Percentiles rank a stretch among this genome's conserved stretches.
Evolutionary conservation across 2,113 vertebrate genomes (phyloP).

Genomic region (Calyptomena viridis): DNA sequence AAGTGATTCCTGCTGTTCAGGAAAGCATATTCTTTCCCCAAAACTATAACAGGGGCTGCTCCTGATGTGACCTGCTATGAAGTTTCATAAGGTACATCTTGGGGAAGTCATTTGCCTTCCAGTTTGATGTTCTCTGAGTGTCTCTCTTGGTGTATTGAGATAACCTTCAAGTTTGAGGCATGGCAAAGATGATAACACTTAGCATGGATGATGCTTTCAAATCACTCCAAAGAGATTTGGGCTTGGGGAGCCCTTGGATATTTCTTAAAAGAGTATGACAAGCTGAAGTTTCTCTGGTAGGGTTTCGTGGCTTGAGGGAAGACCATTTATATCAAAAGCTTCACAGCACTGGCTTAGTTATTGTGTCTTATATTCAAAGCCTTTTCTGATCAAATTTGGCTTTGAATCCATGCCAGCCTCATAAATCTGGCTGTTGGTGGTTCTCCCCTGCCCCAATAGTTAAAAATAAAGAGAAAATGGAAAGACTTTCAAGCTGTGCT

Average conservation of each 20-base stretch:
- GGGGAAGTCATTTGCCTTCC: background rate
- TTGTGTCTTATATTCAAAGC: background rate
- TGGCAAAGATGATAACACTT: background rate
- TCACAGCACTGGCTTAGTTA: background rate
- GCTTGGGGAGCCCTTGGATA: background rate
- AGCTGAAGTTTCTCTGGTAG: background rate
- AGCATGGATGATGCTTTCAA: background rate
- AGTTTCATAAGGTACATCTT: accelerated
- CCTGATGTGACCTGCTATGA: accelerated
- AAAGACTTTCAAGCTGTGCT: background rate
- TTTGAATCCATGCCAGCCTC: slow-evolving; percentile 31
- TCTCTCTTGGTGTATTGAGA: background rate
- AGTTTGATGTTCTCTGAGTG: background rate
- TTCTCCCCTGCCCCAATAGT: background rate
- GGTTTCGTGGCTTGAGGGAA: background rate
- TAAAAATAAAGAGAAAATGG: background rate
- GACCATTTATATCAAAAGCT: background rate
- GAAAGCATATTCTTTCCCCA: background rate
- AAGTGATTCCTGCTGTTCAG: background rate
- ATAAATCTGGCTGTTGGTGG: background rate
- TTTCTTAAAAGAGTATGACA: background rate
- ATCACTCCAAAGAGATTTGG: background rate
- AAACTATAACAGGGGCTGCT: background rate
- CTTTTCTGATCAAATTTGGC: background rate
- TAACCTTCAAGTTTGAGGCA: background rate